Evolutionary conservation across 2,888 invertebrate species (phyloP).

Genomic region (Pyrrhia umbra): DNA sequence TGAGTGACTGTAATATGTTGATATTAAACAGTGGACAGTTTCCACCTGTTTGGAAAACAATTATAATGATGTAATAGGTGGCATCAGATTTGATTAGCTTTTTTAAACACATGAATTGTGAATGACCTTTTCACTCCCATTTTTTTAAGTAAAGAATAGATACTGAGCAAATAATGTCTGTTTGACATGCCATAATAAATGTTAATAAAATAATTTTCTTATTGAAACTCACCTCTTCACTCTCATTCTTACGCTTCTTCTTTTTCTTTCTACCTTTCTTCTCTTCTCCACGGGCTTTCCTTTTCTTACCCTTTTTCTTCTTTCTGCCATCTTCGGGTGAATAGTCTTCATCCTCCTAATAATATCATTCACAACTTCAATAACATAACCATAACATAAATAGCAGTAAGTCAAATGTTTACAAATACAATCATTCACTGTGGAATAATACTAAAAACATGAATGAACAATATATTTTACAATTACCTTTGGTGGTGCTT

Average conservation of each 20-base stretch:
- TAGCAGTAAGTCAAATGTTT: constrained; percentile 53
- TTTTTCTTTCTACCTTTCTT: constrained; percentile 98
- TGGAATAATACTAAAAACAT: constrained; percentile 40
- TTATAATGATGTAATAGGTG: constrained; percentile 14
- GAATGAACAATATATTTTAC: constrained; percentile 43
- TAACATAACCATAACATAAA: constrained; percentile 39
- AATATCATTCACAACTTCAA: constrained; percentile 49
- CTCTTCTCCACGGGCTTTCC: constrained; percentile 96
- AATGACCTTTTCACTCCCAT: background rate
- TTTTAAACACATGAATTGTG: background rate
- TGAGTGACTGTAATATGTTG: constrained; percentile 8
- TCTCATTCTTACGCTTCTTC: constrained; percentile 98
- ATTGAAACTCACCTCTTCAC: constrained; percentile 91
- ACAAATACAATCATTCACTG: constrained; percentile 55
- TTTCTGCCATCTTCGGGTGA: constrained; percentile 95
- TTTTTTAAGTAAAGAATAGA: background rate
- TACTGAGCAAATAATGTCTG: background rate
- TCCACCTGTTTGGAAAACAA: constrained; percentile 18
- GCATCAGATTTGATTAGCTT: background rate
- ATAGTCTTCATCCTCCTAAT: constrained; percentile 95
- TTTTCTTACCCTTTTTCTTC: constrained; percentile 98
- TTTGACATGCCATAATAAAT: background rate
- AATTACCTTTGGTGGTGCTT: constrained; percentile 91
- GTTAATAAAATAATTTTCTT: background rate
- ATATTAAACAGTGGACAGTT: constrained; percentile 16